Conservation (phyloP, 2,888 invertebrate genomes). For the Steinernema hermaphroditum region DNA sequence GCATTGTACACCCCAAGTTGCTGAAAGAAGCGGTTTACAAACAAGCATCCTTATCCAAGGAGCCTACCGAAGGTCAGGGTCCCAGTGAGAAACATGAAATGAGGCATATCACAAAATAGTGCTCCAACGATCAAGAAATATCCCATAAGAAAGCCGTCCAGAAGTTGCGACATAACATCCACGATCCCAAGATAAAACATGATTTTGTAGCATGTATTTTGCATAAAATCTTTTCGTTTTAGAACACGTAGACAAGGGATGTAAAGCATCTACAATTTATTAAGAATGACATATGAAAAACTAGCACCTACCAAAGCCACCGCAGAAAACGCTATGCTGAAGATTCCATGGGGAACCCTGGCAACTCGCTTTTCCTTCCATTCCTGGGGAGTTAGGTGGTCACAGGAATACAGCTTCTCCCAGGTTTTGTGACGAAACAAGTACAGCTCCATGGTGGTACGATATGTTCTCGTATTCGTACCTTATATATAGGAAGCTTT, state of each 20-base stretch:
- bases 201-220: slow-evolving; percentile 40
- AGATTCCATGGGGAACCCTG: neutral
- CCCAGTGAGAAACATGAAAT: slow-evolving; percentile 39
- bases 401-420: slow-evolving; percentile 4
- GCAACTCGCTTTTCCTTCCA: neutral
- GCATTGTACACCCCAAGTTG: neutral
- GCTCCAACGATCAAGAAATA: slow-evolving; percentile 38
- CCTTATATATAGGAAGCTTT: no score
- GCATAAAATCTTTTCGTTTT: slow-evolving; percentile 35
- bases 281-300: no score
- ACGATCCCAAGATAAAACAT: slow-evolving; percentile 39
- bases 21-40: neutral
- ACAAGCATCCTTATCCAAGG: neutral
- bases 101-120: slow-evolving; percentile 36
- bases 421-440: neutral
- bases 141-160: slow-evolving; percentile 36
- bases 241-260: slow-evolving; percentile 37
- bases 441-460: slow-evolving; percentile 22
- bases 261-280: slow-evolving; percentile 29
- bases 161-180: slow-evolving; percentile 34
- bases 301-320: slow-evolving; percentile 3
- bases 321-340: neutral
- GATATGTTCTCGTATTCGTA: no score
- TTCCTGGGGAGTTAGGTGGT: neutral
- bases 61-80: slow-evolving; percentile 8